These are phyloP conservation scores for Tryphoninae sp. DNA, from an alignment of 2,888 invertebrate genomes.

Conservation along the genomic window DNA sequence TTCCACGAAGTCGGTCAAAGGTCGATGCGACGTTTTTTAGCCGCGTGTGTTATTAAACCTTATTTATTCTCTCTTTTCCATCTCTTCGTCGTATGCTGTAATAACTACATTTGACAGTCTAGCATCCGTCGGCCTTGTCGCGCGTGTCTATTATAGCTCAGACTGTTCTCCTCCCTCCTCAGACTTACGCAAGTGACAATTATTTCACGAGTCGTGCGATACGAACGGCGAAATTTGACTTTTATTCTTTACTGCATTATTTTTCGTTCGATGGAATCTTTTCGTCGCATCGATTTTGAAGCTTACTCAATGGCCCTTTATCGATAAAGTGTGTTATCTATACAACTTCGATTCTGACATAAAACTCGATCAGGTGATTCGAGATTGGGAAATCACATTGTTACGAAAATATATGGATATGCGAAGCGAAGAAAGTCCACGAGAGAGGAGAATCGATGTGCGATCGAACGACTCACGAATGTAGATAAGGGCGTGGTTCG, in stretches of 20 bases:
- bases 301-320: no score
- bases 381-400: constrained; percentile 35
- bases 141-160: constrained; percentile 33
- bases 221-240: constrained; percentile 4
- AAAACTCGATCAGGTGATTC: neutral
- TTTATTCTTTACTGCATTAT: neutral
- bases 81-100: constrained; percentile 56
- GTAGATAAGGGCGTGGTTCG: constrained; percentile 60
- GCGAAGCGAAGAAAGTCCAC: constrained; percentile 42
- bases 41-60: constrained; percentile 63
- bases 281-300: no score
- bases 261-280: no score
- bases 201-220: constrained; percentile 37
- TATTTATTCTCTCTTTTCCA: constrained; percentile 61
- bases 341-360: neutral
- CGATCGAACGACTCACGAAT: constrained; percentile 52
- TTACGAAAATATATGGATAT: constrained; percentile 16
- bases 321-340: neutral
- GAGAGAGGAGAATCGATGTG: constrained; percentile 52
- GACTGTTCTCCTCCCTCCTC: constrained; percentile 22
- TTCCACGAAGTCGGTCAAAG: constrained; percentile 62
- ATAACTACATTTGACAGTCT: constrained; percentile 67
- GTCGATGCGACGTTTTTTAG: constrained; percentile 39
- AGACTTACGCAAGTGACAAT: constrained; percentile 52
- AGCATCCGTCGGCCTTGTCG: constrained; percentile 68